Base-by-base conservation (phyloP, 2,113 vertebrate genomes). In the Myotis yumanensis region DNA sequence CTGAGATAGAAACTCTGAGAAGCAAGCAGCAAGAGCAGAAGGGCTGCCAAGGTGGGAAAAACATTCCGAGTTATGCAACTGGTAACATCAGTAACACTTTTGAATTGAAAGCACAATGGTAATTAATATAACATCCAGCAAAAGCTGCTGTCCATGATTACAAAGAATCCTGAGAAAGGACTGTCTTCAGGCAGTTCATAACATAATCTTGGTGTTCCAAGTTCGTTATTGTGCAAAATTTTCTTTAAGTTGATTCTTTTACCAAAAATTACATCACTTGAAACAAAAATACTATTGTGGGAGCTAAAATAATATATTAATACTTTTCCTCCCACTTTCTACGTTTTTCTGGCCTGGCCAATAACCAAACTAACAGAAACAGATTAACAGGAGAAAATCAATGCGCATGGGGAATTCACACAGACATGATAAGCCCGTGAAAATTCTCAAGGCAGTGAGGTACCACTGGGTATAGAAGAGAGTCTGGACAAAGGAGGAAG, bases 1-100 rank as follows among this genome's bases (percentile, higher is more conserved):
- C 87, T 93, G 77, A 94, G 96, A 85, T 14, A 91, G 69, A 91
- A 82, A 93, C 48, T 88, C 81, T 88, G 85, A 95, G 77, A 92
- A 88, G 72, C 35, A 66, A 75, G 83, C n/a, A 76, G 77, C 40
- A 77, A 87, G 75, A 89, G 59, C 43, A 54, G 75, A 95, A 75
- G 59, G 89, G 64, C 54, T 89, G 71, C 79, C 90, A 89, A 92
- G 51, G 83, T 94, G 37, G 51, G 62, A 37, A 51, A 96, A 91
- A 92, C 71, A 75, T 40, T 80, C 68, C 57, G 37, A n/a, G 30
- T 96, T 93, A 90, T 37, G 54, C 89, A 96, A 88, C 72, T 43
- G 32, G 89, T n/a, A 92, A 85, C 81, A 91, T 80, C 86, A 90
- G 52, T 76, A 94, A 77, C 23, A 77, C 89, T 89, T 84, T 35